Percentiles rank a stretch among this genome's conserved stretches.
These are phyloP conservation scores for Brachylomia viminalis DNA, from an alignment of 2,888 invertebrate species.

Conservation along the genomic window DNA sequence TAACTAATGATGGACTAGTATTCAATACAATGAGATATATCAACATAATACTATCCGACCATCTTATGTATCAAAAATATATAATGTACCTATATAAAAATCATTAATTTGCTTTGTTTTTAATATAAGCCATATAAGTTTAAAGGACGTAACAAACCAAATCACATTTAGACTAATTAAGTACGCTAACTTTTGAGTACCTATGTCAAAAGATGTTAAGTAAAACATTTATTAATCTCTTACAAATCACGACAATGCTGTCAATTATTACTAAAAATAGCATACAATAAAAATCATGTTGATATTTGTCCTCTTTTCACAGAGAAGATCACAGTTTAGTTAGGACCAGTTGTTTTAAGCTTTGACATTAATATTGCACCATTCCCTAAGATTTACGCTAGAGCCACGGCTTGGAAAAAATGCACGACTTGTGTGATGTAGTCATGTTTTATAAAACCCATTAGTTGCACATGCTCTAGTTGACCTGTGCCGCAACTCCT, in stretches of 20 bases:
- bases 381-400: constrained; percentile 58
- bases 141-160: constrained; percentile 51
- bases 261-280: constrained; percentile 58
- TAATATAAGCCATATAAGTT: constrained; percentile 47
- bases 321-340: constrained; percentile 88
- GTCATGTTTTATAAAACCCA: constrained; percentile 11
- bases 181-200: constrained; percentile 77
- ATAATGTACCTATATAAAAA: constrained; percentile 57
- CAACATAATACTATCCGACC: constrained; percentile 72
- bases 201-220: constrained; percentile 66
- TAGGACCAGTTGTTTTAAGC: constrained; percentile 76
- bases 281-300: constrained; percentile 67
- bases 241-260: constrained; percentile 50
- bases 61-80: constrained; percentile 71
- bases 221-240: constrained; percentile 63
- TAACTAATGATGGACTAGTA: constrained; percentile 84
- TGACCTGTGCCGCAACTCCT: constrained; percentile 41
- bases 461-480: constrained; percentile 21
- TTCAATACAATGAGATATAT: constrained; percentile 79
- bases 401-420: constrained; percentile 31
- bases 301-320: constrained; percentile 78
- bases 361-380: constrained; percentile 71
- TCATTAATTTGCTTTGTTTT: constrained; percentile 54
- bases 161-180: constrained; percentile 69
- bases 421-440: constrained; percentile 14